Conservation (phyloP, 2,888 invertebrate species). For the Azorinus chamasolen region DNA sequence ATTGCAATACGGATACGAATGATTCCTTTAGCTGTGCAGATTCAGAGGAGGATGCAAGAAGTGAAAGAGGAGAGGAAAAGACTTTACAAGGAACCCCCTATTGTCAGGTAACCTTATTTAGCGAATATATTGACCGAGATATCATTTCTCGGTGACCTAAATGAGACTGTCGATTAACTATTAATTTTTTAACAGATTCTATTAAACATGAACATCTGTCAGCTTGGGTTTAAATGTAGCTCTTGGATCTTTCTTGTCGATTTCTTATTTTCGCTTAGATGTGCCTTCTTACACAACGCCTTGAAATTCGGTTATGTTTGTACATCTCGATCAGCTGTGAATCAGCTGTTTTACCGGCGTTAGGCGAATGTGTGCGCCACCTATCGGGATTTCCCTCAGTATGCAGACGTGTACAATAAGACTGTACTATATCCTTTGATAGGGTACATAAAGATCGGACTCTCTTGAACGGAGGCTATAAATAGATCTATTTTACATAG, state of each 20-base stretch:
- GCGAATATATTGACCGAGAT: constrained; percentile 68
- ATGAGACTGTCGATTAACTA: not conserved
- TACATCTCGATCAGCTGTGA: constrained; percentile 58
- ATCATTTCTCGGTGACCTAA: constrained; percentile 36
- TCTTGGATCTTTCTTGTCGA: too few species aligned
- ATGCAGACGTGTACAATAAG: not conserved
- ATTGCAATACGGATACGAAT: constrained; percentile 61
- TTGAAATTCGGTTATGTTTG: too few species aligned
- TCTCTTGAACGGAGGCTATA: too few species aligned
- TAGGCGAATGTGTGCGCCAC: constrained; percentile 41
- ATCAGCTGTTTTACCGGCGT: constrained; percentile 64
- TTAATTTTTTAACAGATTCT: too few species aligned
- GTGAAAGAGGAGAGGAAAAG: constrained; percentile 8
- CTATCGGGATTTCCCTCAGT: constrained; percentile 54
- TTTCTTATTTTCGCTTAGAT: too few species aligned
- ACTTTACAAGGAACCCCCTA: constrained; percentile 17
- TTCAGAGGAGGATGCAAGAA: constrained; percentile 46
- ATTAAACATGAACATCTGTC: too few species aligned
- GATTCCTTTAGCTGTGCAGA: constrained; percentile 62
- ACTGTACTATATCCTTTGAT: too few species aligned
- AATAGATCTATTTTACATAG: too few species aligned
- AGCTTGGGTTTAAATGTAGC: too few species aligned
- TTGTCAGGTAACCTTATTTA: constrained; percentile 46
- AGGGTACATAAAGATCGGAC: too few species aligned
- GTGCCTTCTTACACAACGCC: too few species aligned